Conservation (phyloP, 1,140 invertebrate genomes). For the Drosophila kepulauana region DNA sequence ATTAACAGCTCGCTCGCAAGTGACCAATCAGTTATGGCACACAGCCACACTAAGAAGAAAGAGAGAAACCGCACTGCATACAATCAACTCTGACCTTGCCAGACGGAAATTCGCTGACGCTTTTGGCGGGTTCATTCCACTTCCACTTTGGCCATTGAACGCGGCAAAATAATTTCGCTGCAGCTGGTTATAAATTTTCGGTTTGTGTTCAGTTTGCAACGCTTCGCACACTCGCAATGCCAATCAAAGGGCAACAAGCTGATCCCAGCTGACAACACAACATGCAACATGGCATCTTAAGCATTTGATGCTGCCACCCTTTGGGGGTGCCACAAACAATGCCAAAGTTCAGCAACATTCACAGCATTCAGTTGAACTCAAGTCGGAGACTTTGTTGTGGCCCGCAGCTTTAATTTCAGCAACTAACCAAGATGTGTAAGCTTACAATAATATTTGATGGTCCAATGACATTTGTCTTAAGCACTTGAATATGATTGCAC, state of each 20-base stretch:
- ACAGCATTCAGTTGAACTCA: slow-evolving; percentile 22
- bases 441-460: neutral
- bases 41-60: slow-evolving; percentile 25
- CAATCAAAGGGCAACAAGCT: slow-evolving; percentile 35
- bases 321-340: slow-evolving; percentile 31
- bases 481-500: neutral
- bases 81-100: slow-evolving; percentile 75
- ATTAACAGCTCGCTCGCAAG: slow-evolving; percentile 61
- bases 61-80: slow-evolving; percentile 57
- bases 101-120: slow-evolving; percentile 50
- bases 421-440: slow-evolving; percentile 28
- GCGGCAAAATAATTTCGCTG: slow-evolving; percentile 56
- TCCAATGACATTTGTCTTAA: slow-evolving; percentile 11
- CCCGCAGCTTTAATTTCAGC: slow-evolving; percentile 37
- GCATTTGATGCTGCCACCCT: slow-evolving; percentile 10
- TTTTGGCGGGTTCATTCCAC: slow-evolving; percentile 60
- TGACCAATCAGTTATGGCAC: slow-evolving; percentile 75
- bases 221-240: neutral
- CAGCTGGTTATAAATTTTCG: slow-evolving; percentile 53
- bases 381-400: slow-evolving; percentile 34
- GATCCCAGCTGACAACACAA: slow-evolving; percentile 13
- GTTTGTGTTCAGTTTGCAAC: neutral
- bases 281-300: slow-evolving; percentile 31
- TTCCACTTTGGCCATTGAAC: slow-evolving; percentile 58
- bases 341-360: slow-evolving; percentile 41